phyloP scores from a whole-genome alignment of 2,113 vertebrate species.

The Vombatus ursinus region DNA sequence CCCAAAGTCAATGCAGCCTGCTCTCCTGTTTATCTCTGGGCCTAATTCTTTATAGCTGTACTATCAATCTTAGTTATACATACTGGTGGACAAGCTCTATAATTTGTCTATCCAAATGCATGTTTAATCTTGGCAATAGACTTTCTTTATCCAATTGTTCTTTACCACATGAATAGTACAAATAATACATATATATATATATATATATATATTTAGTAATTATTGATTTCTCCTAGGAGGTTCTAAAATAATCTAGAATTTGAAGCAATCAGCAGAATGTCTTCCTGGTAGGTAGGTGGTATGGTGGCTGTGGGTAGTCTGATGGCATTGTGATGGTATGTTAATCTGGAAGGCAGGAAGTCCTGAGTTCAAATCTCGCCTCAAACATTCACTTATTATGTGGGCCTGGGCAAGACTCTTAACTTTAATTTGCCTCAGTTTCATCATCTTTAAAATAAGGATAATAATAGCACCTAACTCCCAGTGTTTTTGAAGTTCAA shows the following conservation, averaged over 20 bases:
- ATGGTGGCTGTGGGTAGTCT: neutral
- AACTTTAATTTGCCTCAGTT: neutral
- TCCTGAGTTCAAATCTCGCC: neutral
- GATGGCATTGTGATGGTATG: neutral
- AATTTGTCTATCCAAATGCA: neutral
- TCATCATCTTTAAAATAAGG: neutral
- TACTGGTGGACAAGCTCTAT: neutral
- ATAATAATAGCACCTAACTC: neutral
- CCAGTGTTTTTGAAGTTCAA: neutral
- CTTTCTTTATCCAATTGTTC: neutral
- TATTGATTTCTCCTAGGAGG: neutral
- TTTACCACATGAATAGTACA: neutral
- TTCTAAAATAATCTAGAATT: neutral
- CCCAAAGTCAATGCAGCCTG: neutral
- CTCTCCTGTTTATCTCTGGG: neutral
- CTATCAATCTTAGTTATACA: neutral
- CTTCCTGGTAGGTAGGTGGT: neutral
- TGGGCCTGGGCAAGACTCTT: neutral
- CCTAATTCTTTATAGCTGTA: neutral
- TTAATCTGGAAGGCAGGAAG: neutral
- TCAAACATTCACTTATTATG: neutral
- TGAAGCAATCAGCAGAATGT: neutral
- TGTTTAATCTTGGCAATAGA: too few relatives aligned
- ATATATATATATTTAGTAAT: neutral
- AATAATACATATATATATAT: neutral